Base-by-base conservation (phyloP, 2,888 invertebrate genomes). In the Morpho achilles region DNA sequence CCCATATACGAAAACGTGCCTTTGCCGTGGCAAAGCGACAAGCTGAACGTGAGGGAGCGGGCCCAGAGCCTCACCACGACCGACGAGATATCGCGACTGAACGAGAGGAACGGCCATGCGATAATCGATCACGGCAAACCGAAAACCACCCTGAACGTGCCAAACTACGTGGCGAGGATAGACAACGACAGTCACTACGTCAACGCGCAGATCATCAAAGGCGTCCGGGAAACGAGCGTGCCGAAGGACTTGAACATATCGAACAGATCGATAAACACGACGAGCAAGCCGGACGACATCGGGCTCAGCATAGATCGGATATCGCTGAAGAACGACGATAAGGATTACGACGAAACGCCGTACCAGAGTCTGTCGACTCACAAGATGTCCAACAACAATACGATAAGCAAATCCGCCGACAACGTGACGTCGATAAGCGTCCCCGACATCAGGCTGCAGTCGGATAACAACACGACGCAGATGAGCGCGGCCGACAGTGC, bases 1-100 rank as follows among this genome's bases (percentile, higher is more conserved):
- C 96, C 96, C 0, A 96, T 96, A 64, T 96, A 96, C 76, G 96
- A 96, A 73, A 96, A 96, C 76, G 94, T 96, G 7, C 95, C 95
- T 0, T 75, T 95, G 40, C 94, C 95, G 0, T 94, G 94, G 93
- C 92, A 92, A 49, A 82, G 74, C 63, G 87, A 86, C 1, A 78
- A 77, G 44, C 63, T 72, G 0, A 70, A 73, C 4, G 79, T 80
- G 73, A 70, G 90, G n/a, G 84, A 87, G 50, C 79, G 93, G 43
- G 94, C 95, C 3, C 94, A 94, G 43, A 95, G 95, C 67, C 91
- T 95, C 40, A 95, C 95, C 51, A 94, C 95, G 0, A 94, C 95
- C 0, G 94, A 94, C 7, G 94, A 94, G 56, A 91, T 92, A 6
- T 87, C 88, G 5, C 72, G 89, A 59, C 69, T 89, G 0, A 87